A percentile compares a stretch with the other conserved stretches of the same genome.
These are phyloP conservation scores for Dioctria rufipes DNA, from an alignment of 2,888 invertebrate genomes.

Conservation along the genomic window DNA sequence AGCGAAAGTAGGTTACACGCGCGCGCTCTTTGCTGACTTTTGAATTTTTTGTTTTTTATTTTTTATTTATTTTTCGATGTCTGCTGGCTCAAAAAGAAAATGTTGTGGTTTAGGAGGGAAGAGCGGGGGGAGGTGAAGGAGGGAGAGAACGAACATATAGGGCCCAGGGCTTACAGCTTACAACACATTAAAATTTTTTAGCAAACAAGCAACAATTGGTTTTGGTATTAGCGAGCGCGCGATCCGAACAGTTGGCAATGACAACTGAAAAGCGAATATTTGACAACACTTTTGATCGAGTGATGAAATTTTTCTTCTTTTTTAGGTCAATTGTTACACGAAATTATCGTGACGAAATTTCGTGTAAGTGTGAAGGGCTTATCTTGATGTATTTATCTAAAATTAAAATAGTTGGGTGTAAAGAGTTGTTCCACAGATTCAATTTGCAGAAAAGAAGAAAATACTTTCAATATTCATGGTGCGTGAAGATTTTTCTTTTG, in stretches of 20 bases:
- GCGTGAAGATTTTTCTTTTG: no score
- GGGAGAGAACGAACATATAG: background rate
- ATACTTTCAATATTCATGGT: no score
- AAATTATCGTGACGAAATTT: constrained; percentile 11
- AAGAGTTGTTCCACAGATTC: no score
- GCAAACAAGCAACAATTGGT: constrained; percentile 6
- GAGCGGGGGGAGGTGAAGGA: background rate
- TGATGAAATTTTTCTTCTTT: constrained; percentile 16
- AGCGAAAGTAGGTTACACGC: constrained; percentile 54
- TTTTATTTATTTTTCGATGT: background rate
- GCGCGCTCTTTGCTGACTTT: constrained; percentile 9
- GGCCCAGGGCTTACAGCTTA: background rate
- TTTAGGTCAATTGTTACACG: constrained; percentile 36
- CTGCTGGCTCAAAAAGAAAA: background rate
- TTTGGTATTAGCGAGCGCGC: background rate
- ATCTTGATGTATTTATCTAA: background rate
- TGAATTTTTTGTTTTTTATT: background rate
- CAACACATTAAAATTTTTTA: constrained; percentile 13
- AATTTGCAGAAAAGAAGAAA: no score
- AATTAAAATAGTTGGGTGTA: no score
- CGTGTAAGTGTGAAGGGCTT: background rate
- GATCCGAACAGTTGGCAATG: constrained; percentile 6
- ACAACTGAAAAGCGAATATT: constrained; percentile 15
- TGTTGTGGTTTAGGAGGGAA: background rate
- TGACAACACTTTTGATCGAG: constrained; percentile 33